These are phyloP conservation scores for Panopea generosa DNA, from an alignment of 2,888 invertebrate species.

Conservation along the genomic window DNA sequence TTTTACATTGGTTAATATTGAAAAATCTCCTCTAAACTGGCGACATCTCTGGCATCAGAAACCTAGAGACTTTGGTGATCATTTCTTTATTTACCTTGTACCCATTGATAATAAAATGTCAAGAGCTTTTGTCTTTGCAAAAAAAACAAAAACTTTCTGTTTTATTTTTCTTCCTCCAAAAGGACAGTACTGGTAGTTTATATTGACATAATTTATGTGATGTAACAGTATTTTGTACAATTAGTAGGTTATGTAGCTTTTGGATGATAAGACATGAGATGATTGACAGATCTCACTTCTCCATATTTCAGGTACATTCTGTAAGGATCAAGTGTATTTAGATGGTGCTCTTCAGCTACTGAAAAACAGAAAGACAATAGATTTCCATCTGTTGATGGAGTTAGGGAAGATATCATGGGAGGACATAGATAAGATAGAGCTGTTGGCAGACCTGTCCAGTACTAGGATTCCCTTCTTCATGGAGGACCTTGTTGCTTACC, in stretches of 20 bases:
- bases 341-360: slow-evolving; percentile 81
- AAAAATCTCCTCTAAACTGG: too few relatives aligned
- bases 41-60: too few relatives aligned
- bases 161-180: slow-evolving; percentile 81
- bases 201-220: slow-evolving; percentile 75
- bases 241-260: too few relatives aligned
- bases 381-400: slow-evolving; percentile 78
- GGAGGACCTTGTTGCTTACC: slow-evolving; percentile 75
- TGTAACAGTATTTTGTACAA: too few relatives aligned
- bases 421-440: slow-evolving; percentile 73
- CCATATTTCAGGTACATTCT: slow-evolving; percentile 77
- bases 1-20: too few relatives aligned
- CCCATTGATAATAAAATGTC: too few relatives aligned
- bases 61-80: too few relatives aligned
- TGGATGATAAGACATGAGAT: slow-evolving; percentile 79
- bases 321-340: slow-evolving; percentile 83
- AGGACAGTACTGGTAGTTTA: slow-evolving; percentile 69
- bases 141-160: too few relatives aligned
- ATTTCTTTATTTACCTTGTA: too few relatives aligned
- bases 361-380: slow-evolving; percentile 75
- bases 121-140: too few relatives aligned
- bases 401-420: slow-evolving; percentile 80
- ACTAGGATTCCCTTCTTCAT: slow-evolving; percentile 82
- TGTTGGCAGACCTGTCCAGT: slow-evolving; percentile 66
- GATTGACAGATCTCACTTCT: slow-evolving; percentile 68